Evolutionary conservation across 1,140 invertebrate species (phyloP).

Genomic region (Cylas formicarius): DNA sequence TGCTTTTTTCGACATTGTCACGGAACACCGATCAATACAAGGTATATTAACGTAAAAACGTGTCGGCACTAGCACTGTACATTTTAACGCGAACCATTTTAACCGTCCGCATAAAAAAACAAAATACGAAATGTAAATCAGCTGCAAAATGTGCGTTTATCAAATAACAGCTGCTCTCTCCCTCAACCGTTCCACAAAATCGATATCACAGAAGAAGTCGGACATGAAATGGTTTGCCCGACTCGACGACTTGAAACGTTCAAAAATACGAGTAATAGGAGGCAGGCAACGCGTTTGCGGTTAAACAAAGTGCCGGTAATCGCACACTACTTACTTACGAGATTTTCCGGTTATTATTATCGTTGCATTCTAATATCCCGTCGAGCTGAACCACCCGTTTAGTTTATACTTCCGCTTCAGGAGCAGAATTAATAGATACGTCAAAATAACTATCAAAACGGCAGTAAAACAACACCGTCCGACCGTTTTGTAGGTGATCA

Average conservation of each 20-base stretch:
- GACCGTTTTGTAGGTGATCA: conserved; percentile 27
- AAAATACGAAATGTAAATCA: not conserved
- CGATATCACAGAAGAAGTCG: not conserved
- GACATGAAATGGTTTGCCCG: not conserved
- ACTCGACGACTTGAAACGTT: conserved; percentile 3
- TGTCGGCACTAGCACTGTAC: too few species aligned
- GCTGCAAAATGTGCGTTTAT: not conserved
- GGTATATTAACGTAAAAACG: not conserved
- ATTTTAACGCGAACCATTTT: not conserved
- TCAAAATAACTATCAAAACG: conserved; percentile 34
- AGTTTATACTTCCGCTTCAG: conserved; percentile 40
- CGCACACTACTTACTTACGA: conserved; percentile 18
- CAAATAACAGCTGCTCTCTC: not conserved
- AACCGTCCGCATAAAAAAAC: conserved; percentile 5
- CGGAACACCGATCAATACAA: not conserved
- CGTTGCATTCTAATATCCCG: conserved; percentile 23
- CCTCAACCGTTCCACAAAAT: conserved; percentile 1
- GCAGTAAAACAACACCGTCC: conserved; percentile 37
- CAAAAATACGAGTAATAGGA: not conserved
- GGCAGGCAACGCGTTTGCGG: not conserved
- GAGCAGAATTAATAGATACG: conserved; percentile 36
- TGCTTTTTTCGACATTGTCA: not conserved
- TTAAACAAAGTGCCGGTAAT: conserved; percentile 15
- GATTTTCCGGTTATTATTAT: conserved; percentile 6
- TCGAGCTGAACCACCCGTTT: conserved; percentile 29